Percentiles rank a stretch among this genome's conserved stretches.
phyloP scores from a whole-genome alignment of 2,797 vertebrate genomes.

The Steatocranus sp. region DNA sequence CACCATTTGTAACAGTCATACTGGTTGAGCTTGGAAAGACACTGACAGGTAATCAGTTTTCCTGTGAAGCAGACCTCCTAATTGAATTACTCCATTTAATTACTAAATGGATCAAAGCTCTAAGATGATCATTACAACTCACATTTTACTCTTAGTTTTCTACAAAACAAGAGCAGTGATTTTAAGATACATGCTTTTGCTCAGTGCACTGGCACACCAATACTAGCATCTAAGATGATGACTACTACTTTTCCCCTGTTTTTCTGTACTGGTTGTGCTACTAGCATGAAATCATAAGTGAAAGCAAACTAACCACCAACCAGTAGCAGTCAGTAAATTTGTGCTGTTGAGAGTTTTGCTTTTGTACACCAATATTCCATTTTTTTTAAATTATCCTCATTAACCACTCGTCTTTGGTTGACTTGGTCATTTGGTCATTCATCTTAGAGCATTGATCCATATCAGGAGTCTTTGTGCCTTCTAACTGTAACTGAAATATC shows the following conservation, averaged over 20 bases:
- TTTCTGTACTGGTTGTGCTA: not conserved
- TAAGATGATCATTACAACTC: not conserved
- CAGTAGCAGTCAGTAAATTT: rapidly evolving
- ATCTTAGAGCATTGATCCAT: not conserved
- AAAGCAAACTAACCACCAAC: not conserved
- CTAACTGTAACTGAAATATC: not conserved
- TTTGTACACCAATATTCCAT: rapidly evolving
- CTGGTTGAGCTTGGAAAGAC: not conserved
- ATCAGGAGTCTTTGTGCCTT: not conserved
- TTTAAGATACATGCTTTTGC: too few species aligned
- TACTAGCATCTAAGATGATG: rapidly evolving
- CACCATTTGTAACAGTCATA: not conserved
- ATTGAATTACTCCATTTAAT: not conserved
- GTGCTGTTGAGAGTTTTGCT: rapidly evolving
- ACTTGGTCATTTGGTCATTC: not conserved
- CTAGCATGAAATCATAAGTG: not conserved
- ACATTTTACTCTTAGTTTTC: not conserved
- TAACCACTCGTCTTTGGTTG: rapidly evolving
- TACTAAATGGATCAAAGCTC: not conserved
- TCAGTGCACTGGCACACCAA: not conserved
- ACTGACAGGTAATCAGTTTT: not conserved
- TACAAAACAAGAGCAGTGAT: not conserved
- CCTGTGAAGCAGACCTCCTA: not conserved
- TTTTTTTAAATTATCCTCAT: rapidly evolving
- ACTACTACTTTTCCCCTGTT: not conserved